Evolutionary conservation across 35 echinoderm and acorn worm species (phyloP).

Genomic region (Anneissia japonica): DNA sequence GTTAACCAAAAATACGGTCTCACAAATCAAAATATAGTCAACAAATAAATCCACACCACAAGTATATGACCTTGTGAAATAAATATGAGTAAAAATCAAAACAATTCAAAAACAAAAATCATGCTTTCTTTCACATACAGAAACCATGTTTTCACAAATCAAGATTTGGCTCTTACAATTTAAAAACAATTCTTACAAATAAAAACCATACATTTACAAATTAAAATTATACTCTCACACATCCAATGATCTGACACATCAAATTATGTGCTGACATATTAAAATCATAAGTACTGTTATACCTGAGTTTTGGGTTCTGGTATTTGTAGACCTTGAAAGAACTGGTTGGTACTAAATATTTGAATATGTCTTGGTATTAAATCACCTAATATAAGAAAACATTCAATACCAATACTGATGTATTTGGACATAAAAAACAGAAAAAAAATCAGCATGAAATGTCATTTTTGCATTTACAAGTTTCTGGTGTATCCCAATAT

Average conservation of each 20-base stretch:
- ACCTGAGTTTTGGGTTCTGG: constrained; percentile 91
- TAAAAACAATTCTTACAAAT: too few species aligned
- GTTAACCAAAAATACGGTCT: not conserved
- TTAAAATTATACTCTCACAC: too few species aligned
- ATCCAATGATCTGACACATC: too few species aligned
- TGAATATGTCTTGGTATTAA: constrained; percentile 93
- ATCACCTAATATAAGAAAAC: constrained; percentile 71
- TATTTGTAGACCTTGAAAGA: constrained; percentile 90
- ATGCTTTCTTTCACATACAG: not conserved
- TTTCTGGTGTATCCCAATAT: not conserved
- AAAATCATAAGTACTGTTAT: too few species aligned
- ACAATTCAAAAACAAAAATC: not conserved
- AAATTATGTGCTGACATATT: too few species aligned
- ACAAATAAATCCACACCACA: not conserved
- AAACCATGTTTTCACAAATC: too few species aligned
- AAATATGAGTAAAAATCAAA: not conserved
- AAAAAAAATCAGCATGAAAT: not conserved
- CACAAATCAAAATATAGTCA: not conserved
- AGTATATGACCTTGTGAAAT: too few species aligned
- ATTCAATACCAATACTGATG: too few species aligned
- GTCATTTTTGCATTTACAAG: not conserved
- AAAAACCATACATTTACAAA: too few species aligned
- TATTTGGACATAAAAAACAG: not conserved
- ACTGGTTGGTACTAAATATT: constrained; percentile 95
- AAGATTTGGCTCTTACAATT: too few species aligned